Percentiles rank a stretch among this genome's conserved stretches.
phyloP scores from a whole-genome alignment of 2,797 vertebrate genomes.

The Cyclura pinguis region DNA sequence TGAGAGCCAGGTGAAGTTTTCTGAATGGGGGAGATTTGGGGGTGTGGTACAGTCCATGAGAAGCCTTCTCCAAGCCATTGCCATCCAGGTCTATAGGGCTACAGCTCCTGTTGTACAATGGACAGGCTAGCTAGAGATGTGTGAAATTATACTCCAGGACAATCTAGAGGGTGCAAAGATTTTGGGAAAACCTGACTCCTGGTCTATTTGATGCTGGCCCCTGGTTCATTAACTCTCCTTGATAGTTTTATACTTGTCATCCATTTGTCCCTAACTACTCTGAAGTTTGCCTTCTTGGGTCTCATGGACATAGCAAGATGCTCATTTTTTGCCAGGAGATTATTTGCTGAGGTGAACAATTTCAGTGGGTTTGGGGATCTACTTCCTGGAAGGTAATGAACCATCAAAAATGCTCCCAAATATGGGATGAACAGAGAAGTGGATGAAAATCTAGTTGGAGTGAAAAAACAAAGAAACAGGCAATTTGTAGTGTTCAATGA shows the following conservation, averaged over 20 bases:
- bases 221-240: neutral
- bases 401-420: too few relatives aligned
- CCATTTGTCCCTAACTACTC: neutral
- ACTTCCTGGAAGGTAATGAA: too few relatives aligned
- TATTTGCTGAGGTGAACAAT: too few relatives aligned
- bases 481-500: too few relatives aligned
- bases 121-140: too few relatives aligned
- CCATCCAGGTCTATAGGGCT: too few relatives aligned
- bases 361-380: too few relatives aligned
- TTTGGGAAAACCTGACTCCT: neutral
- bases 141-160: too few relatives aligned
- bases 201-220: neutral
- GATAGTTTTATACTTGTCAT: neutral
- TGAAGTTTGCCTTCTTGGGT: neutral
- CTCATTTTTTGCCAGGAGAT: neutral
- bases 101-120: too few relatives aligned
- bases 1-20: neutral
- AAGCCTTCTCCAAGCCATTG: too few relatives aligned
- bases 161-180: neutral
- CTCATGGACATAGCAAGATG: constrained; percentile 7
- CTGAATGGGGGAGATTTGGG: neutral
- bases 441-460: too few relatives aligned
- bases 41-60: neutral
- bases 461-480: too few relatives aligned
- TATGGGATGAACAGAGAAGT: neutral